A percentile compares a stretch with the other conserved stretches of the same genome.
Conservation (phyloP, 2,113 vertebrate genomes). For the Egretta garzetta region DNA sequence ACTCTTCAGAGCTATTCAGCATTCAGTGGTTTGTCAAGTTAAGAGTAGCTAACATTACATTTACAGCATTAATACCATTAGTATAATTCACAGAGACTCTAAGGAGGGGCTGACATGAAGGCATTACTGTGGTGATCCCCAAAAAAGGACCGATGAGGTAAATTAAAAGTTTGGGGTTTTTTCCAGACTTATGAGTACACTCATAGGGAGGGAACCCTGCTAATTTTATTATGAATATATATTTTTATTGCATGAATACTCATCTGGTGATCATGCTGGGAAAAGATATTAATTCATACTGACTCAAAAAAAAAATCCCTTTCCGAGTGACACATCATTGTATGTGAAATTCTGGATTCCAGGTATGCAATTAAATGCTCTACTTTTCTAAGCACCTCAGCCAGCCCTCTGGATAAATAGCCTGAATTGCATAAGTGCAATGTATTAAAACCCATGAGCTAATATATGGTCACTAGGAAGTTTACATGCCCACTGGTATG, state of each 20-base stretch:
- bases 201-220: slow-evolving; percentile 5
- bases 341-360: slow-evolving; percentile 48
- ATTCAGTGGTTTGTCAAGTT: slow-evolving; percentile 1
- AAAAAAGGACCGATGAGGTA: neutral
- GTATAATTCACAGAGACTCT: slow-evolving; percentile 2
- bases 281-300: slow-evolving; percentile 42
- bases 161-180: neutral
- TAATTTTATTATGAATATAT: slow-evolving; percentile 7
- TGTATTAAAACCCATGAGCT: slow-evolving; percentile 56
- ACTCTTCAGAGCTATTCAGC: neutral
- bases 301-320: slow-evolving; percentile 33
- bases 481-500: slow-evolving; percentile 68
- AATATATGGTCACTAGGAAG: slow-evolving; percentile 68
- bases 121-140: neutral
- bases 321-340: neutral
- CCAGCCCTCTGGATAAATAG: slow-evolving; percentile 50
- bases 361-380: slow-evolving; percentile 57
- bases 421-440: slow-evolving; percentile 48
- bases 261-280: slow-evolving; percentile 20
- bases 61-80: slow-evolving; percentile 15
- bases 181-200: neutral
- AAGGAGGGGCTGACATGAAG: slow-evolving; percentile 6
- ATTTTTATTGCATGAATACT: slow-evolving; percentile 31
- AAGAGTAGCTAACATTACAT: neutral
- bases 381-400: slow-evolving; percentile 54